These are phyloP conservation scores for Ichneumon xanthorius DNA, from an alignment of 2,888 invertebrate genomes.

Conservation along the genomic window DNA sequence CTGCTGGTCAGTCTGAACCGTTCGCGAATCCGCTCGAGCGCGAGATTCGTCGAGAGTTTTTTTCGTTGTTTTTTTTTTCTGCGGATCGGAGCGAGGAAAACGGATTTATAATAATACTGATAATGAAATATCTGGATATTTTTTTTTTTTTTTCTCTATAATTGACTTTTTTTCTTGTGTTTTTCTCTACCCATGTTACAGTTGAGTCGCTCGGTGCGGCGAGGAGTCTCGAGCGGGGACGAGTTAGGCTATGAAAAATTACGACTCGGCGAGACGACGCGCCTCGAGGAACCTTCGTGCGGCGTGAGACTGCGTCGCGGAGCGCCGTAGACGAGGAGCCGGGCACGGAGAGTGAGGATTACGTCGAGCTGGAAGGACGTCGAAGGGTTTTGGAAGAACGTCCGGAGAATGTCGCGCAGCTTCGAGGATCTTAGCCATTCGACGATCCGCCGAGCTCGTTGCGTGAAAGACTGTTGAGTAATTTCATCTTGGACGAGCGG, in stretches of 20 bases:
- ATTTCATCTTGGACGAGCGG: too few species aligned
- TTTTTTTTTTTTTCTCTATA: too few species aligned
- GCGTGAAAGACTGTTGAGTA: too few species aligned
- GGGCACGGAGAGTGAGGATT: neutral
- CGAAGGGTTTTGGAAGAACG: too few species aligned
- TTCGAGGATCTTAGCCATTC: too few species aligned
- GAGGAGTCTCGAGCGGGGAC: neutral
- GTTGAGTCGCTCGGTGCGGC: neutral
- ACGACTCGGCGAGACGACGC: neutral
- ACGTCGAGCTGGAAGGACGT: too few species aligned
- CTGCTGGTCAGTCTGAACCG: conserved; percentile 33
- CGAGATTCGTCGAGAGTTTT: neutral
- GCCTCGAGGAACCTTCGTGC: neutral
- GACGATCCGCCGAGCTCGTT: too few species aligned
- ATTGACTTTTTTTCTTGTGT: neutral
- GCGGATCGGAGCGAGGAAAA: neutral
- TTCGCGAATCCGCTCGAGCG: neutral
- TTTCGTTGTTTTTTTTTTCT: too few species aligned
- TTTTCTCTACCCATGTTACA: conserved; percentile 13
- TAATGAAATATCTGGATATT: neutral
- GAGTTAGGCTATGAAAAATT: conserved; percentile 52
- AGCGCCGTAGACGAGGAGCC: neutral
- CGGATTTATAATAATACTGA: neutral
- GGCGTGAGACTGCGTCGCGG: neutral
- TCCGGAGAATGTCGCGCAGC: too few species aligned